Evolutionary conservation across 1,140 invertebrate genomes (phyloP).

Genomic region (Maconellicoccus hirsutus): DNA sequence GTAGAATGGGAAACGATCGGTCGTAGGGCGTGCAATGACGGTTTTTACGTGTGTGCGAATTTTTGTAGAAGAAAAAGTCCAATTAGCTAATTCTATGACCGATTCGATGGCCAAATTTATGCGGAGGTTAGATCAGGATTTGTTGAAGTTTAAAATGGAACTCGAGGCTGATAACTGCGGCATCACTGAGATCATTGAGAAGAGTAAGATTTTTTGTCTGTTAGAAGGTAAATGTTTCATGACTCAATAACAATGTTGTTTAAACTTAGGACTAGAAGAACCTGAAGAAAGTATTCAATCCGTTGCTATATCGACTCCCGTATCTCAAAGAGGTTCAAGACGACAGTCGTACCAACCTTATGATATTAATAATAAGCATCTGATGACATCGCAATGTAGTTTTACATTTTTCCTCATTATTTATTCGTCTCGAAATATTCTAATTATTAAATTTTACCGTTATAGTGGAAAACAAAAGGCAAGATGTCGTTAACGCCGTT

Average conservation of each 20-base stretch:
- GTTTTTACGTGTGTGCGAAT: slow-evolving; percentile 20
- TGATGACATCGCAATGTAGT: background rate
- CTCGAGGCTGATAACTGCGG: slow-evolving; percentile 95
- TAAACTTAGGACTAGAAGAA: slow-evolving; percentile 3
- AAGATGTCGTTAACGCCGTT: background rate
- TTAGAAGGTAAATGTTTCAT: no score
- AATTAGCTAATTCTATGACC: slow-evolving; percentile 86
- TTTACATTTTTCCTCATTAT: background rate
- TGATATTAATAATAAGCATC: background rate
- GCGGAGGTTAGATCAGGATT: slow-evolving; percentile 80
- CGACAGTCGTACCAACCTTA: background rate
- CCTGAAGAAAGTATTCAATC: background rate
- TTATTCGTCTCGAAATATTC: background rate
- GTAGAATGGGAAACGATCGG: slow-evolving; percentile 35
- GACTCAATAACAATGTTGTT: no score
- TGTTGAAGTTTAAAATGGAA: slow-evolving; percentile 97
- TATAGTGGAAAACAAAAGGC: background rate
- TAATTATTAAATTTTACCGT: background rate
- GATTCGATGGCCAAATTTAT: slow-evolving; percentile 89
- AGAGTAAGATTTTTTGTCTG: slow-evolving; percentile 46
- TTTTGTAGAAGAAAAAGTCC: slow-evolving; percentile 54
- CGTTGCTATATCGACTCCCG: background rate
- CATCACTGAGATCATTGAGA: slow-evolving; percentile 91
- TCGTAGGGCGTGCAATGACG: background rate
- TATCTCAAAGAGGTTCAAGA: background rate